phyloP scores from a whole-genome alignment of 1,140 invertebrate genomes.

The Akabosia matsudoensis region DNA sequence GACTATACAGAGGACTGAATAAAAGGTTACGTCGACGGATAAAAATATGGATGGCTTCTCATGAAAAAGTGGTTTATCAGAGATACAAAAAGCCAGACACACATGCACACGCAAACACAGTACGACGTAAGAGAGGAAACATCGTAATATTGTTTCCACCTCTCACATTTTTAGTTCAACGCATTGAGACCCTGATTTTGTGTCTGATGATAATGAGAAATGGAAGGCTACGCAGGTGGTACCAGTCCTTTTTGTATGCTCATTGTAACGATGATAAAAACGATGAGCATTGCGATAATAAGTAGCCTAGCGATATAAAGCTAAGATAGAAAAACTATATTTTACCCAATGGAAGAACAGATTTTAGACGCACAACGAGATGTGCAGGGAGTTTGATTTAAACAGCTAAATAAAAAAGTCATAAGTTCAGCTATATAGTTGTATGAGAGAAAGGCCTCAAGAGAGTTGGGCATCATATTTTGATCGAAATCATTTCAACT shows the following conservation, averaged over 20 bases:
- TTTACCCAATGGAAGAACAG: no score
- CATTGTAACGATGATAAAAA: not conserved
- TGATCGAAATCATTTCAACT: no score
- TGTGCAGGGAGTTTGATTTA: not conserved
- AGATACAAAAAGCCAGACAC: no score
- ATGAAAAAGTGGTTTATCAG: not conserved
- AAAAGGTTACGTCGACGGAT: not conserved
- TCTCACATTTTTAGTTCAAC: not conserved
- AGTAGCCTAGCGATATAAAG: no score
- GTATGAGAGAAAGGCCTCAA: not conserved
- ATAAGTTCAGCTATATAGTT: not conserved
- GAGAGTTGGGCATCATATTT: not conserved
- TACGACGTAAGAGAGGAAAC: no score
- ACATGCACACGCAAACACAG: not conserved
- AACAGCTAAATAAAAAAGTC: not conserved
- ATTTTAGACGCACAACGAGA: no score
- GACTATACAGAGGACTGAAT: no score
- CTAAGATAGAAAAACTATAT: no score
- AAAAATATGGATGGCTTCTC: not conserved
- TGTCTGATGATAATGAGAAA: not conserved
- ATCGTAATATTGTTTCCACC: not conserved
- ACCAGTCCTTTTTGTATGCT: not conserved
- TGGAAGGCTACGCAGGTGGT: not conserved
- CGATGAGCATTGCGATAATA: not conserved
- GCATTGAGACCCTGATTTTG: no score